Evolutionary conservation across 2,888 invertebrate genomes (phyloP).

Genomic region (Phengaris arion): DNA sequence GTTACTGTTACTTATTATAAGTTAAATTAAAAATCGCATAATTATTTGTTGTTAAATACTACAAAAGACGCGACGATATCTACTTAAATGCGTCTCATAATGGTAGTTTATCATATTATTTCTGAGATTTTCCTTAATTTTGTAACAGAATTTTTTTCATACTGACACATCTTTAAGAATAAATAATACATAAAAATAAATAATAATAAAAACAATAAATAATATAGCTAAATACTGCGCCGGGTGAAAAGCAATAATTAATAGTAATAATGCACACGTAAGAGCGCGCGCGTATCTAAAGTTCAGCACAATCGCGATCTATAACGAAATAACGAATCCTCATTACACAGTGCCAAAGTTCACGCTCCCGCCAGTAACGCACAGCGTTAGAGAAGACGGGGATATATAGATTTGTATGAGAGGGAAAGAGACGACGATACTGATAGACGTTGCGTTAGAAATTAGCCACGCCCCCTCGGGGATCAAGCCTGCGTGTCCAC

Average conservation of each 20-base stretch:
- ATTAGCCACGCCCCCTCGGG: slow-evolving; percentile 66
- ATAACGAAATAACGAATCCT: slow-evolving; percentile 72
- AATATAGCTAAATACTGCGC: background rate
- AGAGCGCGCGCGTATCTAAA: slow-evolving; percentile 42
- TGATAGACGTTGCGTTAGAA: slow-evolving; percentile 75
- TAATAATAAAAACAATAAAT: background rate
- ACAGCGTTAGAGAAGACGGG: slow-evolving; percentile 63
- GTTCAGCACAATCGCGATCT: slow-evolving; percentile 67
- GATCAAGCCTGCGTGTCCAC: slow-evolving; percentile 66
- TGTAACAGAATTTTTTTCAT: too few species aligned
- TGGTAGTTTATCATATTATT: too few species aligned
- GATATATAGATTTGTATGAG: slow-evolving; percentile 22
- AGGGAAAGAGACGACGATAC: slow-evolving; percentile 53
- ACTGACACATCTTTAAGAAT: too few species aligned
- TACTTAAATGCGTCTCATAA: too few species aligned
- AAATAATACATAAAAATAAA: too few species aligned
- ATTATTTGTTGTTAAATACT: background rate
- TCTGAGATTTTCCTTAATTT: too few species aligned
- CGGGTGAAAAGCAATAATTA: slow-evolving; percentile 8
- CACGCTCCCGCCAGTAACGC: slow-evolving; percentile 74
- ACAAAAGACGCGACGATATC: background rate
- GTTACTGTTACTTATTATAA: too few species aligned
- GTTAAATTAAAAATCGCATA: background rate
- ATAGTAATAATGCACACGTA: slow-evolving; percentile 32
- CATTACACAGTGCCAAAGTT: slow-evolving; percentile 76